These are phyloP conservation scores for Anguilla marmorata DNA, from an alignment of 2,797 vertebrate genomes.

Conservation along the genomic window DNA sequence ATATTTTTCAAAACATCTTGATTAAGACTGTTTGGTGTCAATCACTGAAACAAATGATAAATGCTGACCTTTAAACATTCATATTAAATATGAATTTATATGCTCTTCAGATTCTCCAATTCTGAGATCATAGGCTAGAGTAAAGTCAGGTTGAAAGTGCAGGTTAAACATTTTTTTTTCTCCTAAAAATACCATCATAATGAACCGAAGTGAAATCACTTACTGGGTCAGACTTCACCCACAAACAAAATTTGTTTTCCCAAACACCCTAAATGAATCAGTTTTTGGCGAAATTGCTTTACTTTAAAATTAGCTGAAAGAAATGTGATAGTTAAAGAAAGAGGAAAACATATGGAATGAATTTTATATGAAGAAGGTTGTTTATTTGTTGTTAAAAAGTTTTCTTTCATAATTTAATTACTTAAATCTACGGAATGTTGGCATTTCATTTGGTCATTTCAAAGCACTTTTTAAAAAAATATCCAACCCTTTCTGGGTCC, in stretches of 20 bases:
- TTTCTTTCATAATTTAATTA: conserved; percentile 47
- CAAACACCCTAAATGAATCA: conserved; percentile 7
- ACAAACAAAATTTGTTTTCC: conserved; percentile 3
- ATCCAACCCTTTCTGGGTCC: conserved; percentile 54
- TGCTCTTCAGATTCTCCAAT: conserved; percentile 1
- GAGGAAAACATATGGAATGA: conserved; percentile 55
- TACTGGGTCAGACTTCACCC: conserved; percentile 13
- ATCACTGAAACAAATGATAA: neutral
- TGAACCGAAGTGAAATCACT: conserved; percentile 1
- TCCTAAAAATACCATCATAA: neutral
- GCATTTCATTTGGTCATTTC: conserved; percentile 49
- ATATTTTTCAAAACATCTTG: neutral
- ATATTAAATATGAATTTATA: conserved; percentile 9
- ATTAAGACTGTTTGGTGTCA: neutral
- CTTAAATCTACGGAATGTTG: conserved; percentile 53
- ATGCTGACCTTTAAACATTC: conserved; percentile 3
- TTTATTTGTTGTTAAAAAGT: conserved; percentile 56
- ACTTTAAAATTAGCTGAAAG: conserved; percentile 46
- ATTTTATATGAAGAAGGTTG: conserved; percentile 51
- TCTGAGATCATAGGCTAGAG: conserved; percentile 4
- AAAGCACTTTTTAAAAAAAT: conserved; percentile 58
- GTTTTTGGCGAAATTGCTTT: neutral
- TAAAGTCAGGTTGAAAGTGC: neutral
- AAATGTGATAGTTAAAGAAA: conserved; percentile 45
- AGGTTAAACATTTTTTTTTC: conserved; percentile 3